Evolutionary conservation across 2,797 vertebrate species (phyloP).

Genomic region (Steatocranus sp.): DNA sequence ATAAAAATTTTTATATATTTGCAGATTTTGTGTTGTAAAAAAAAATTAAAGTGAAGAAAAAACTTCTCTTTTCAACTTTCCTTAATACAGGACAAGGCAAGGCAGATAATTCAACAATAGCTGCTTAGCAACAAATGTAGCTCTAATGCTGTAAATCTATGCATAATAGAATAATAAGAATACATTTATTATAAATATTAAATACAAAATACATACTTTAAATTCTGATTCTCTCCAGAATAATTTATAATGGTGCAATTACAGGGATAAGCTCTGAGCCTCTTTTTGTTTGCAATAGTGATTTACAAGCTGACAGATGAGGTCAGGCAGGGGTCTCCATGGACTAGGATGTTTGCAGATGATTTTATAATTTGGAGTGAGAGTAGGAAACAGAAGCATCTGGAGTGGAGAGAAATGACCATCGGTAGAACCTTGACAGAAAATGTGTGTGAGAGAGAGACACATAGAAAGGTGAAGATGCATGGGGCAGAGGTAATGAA

Average conservation of each 20-base stretch:
- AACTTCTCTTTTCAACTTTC: neutral
- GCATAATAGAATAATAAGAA: neutral
- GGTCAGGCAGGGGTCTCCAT: accelerated
- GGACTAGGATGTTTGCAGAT: neutral
- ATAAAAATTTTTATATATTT: neutral
- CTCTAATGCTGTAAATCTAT: neutral
- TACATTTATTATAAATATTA: neutral
- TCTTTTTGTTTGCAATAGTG: neutral
- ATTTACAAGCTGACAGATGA: neutral
- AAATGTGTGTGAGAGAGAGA: accelerated
- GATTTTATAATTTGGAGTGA: neutral
- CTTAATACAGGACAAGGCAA: accelerated
- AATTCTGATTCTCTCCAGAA: neutral
- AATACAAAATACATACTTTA: neutral
- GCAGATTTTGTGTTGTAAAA: neutral
- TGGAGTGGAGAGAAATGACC: neutral
- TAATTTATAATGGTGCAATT: accelerated
- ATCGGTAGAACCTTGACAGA: neutral
- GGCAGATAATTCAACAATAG: neutral
- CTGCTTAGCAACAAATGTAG: neutral
- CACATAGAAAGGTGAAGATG: neutral
- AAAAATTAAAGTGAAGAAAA: neutral
- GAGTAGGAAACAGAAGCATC: too few relatives aligned
- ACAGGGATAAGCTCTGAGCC: neutral
- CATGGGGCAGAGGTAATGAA: neutral